A percentile compares a stretch with the other conserved stretches of the same genome.
Conservation (phyloP, 2,888 invertebrate species). For the Choreutis nemorana region DNA sequence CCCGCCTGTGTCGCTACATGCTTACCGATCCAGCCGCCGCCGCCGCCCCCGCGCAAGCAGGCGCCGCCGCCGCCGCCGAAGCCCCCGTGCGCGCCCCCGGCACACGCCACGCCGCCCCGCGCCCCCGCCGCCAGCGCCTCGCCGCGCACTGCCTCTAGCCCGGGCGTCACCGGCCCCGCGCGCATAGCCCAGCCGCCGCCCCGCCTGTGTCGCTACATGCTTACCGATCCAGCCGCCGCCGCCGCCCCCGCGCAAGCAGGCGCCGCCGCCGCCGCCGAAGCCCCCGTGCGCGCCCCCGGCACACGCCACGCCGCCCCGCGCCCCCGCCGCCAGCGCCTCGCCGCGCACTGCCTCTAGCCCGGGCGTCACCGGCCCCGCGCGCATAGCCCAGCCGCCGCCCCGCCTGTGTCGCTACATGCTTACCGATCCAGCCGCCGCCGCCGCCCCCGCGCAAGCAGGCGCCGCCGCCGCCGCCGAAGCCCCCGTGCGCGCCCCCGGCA, state of each 20-base stretch:
- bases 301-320: constrained; percentile 79
- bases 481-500: constrained; percentile 75
- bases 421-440: constrained; percentile 83
- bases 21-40: constrained; percentile 82
- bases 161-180: constrained; percentile 37
- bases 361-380: constrained; percentile 37
- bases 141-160: constrained; percentile 61
- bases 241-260: constrained; percentile 84
- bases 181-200: constrained; percentile 82
- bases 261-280: constrained; percentile 92
- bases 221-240: constrained; percentile 84
- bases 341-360: constrained; percentile 62
- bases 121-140: constrained; percentile 73
- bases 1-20: too few species aligned
- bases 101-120: constrained; percentile 78
- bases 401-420: too few species aligned
- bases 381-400: constrained; percentile 83
- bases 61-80: constrained; percentile 94
- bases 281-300: constrained; percentile 78
- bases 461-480: constrained; percentile 92
- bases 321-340: constrained; percentile 72
- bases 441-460: constrained; percentile 87
- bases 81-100: constrained; percentile 77
- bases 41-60: constrained; percentile 84
- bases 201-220: too few species aligned